A percentile compares a stretch with the other conserved stretches of the same genome.
Conservation (phyloP, 2,888 invertebrate species). For the Drosophila monieri region DNA sequence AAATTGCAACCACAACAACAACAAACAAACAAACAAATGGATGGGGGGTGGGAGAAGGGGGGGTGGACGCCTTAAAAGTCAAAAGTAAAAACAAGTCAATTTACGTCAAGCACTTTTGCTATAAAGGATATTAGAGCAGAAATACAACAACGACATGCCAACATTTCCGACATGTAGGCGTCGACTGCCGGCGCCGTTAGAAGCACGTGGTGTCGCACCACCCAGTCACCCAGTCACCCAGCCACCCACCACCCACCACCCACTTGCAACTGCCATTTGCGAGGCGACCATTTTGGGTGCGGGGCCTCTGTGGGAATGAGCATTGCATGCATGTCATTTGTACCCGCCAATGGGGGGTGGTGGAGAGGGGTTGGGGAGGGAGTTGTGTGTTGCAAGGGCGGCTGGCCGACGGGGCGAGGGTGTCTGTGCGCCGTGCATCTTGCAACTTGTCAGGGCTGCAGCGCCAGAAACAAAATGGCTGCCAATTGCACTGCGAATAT, state of each 20-base stretch:
- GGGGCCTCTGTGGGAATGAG: slow-evolving; percentile 44
- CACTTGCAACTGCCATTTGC: slow-evolving; percentile 63
- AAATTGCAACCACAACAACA: slow-evolving; percentile 78
- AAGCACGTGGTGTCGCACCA: slow-evolving; percentile 38
- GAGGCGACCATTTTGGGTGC: slow-evolving; percentile 69
- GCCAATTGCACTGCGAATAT: slow-evolving; percentile 28
- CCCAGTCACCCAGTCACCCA: neutral
- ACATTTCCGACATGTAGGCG: slow-evolving; percentile 80
- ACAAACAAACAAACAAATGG: slow-evolving; percentile 41
- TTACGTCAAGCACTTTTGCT: slow-evolving; percentile 80
- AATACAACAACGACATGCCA: slow-evolving; percentile 80
- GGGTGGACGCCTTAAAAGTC: slow-evolving; percentile 74
- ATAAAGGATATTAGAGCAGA: slow-evolving; percentile 80
- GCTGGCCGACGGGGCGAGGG: neutral
- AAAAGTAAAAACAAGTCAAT: slow-evolving; percentile 80
- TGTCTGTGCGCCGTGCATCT: slow-evolving; percentile 41
- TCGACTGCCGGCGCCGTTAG: slow-evolving; percentile 74
- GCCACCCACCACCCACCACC: neutral
- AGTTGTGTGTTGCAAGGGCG: neutral
- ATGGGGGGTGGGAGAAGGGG: slow-evolving; percentile 9
- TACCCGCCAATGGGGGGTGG: slow-evolving; percentile 47
- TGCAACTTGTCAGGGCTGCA: slow-evolving; percentile 50
- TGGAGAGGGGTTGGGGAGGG: neutral
- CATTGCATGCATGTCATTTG: slow-evolving; percentile 80
- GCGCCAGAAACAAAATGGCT: slow-evolving; percentile 68